Percentiles rank a stretch among this genome's conserved stretches.
Conservation (phyloP, 2,113 vertebrate genomes). For the Spea bombifrons region DNA sequence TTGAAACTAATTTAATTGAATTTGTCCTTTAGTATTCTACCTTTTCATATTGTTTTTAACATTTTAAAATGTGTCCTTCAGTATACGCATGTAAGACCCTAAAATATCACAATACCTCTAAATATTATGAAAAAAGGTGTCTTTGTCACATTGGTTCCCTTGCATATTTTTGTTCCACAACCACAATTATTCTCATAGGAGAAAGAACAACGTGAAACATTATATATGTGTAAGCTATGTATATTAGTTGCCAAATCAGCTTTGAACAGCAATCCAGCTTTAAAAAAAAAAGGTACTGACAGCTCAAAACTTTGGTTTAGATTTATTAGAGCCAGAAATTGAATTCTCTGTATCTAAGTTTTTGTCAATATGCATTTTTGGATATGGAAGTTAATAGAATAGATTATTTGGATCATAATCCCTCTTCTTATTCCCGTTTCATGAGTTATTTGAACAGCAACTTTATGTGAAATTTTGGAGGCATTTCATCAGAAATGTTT, state of each 20-base stretch:
- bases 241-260: slow-evolving; percentile 24
- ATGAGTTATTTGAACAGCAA: slow-evolving; percentile 11
- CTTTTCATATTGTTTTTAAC: background rate
- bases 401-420: slow-evolving; percentile 7
- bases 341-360: slow-evolving; percentile 21
- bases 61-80: slow-evolving; percentile 23
- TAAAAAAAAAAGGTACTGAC: slow-evolving; percentile 36
- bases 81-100: slow-evolving; percentile 7
- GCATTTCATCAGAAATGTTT: too few species aligned
- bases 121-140: slow-evolving; percentile 22
- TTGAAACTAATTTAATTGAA: too few species aligned
- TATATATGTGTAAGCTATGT: slow-evolving; percentile 34
- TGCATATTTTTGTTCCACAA: slow-evolving; percentile 33
- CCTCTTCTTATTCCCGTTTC: slow-evolving; percentile 1
- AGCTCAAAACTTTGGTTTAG: slow-evolving; percentile 32
- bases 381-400: slow-evolving; percentile 30
- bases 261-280: slow-evolving; percentile 23
- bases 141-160: slow-evolving; percentile 8
- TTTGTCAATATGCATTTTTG: slow-evolving; percentile 41
- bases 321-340: slow-evolving; percentile 33
- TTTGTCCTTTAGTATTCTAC: too few species aligned
- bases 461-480: too few species aligned
- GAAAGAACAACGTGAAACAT: slow-evolving; percentile 32
- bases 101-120: slow-evolving; percentile 28
- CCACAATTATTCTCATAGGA: slow-evolving; percentile 39